Evolutionary conservation across 2,797 vertebrate genomes (phyloP).

Genomic region (Acanthornis magna): DNA sequence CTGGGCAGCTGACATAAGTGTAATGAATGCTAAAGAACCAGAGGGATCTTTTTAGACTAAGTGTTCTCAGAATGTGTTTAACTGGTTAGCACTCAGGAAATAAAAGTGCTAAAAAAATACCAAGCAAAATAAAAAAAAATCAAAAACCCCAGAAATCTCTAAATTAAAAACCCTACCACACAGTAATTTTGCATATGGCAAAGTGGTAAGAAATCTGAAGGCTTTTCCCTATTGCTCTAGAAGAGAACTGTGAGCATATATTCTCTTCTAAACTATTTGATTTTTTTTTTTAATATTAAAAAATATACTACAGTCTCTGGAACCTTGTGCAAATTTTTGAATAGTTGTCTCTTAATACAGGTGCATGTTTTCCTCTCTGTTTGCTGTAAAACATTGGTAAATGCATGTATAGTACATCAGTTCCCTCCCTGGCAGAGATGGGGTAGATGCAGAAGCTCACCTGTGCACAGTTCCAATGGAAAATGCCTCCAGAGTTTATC

Average conservation of each 20-base stretch:
- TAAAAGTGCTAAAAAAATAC: constrained; percentile 22
- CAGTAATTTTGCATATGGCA: constrained; percentile 30
- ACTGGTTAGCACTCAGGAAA: constrained; percentile 47
- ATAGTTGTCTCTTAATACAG: neutral
- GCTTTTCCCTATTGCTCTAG: neutral
- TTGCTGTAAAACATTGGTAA: neutral
- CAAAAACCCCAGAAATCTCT: neutral
- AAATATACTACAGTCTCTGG: neutral
- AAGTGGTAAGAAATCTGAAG: neutral
- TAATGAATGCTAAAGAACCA: constrained; percentile 16
- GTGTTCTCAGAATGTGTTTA: constrained; percentile 35
- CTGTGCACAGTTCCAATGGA: neutral
- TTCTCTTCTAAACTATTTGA: neutral
- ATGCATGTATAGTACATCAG: neutral
- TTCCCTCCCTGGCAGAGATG: neutral
- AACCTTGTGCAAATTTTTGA: neutral
- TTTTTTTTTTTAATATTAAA: neutral
- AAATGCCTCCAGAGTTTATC: neutral
- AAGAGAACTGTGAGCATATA: neutral
- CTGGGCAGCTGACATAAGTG: neutral
- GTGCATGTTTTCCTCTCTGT: neutral
- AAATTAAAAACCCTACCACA: neutral
- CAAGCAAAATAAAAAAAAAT: neutral
- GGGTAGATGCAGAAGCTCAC: neutral
- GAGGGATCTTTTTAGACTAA: constrained; percentile 25